A percentile compares a stretch with the other conserved stretches of the same genome.
Evolutionary conservation across 2,797 vertebrate species (phyloP).

Genomic region (Antrozous pallidus): DNA sequence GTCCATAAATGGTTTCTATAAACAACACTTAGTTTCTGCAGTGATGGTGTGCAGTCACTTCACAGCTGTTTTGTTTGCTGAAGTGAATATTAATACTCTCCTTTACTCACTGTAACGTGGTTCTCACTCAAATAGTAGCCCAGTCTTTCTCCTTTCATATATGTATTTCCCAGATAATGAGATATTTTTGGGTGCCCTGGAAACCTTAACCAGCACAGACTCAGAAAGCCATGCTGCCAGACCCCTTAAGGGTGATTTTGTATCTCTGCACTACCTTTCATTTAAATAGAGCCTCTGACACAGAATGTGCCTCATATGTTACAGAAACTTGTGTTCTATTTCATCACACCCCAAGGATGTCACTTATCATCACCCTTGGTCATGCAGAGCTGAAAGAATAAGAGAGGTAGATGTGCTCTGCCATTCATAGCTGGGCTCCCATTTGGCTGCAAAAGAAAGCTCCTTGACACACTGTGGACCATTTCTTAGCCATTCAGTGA

Average conservation of each 20-base stretch:
- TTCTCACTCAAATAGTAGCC: neutral
- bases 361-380: constrained; percentile 3
- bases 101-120: neutral
- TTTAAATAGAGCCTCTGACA: constrained; percentile 35
- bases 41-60: neutral
- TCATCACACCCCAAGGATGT: neutral
- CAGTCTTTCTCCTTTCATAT: neutral
- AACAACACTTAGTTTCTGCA: neutral
- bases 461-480: neutral
- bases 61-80: neutral
- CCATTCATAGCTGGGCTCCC: constrained; percentile 28
- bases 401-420: neutral
- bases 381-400: constrained; percentile 9
- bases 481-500: constrained; percentile 39
- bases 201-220: neutral
- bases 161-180: constrained; percentile 1
- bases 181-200: neutral
- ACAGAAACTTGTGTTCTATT: neutral
- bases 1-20: neutral
- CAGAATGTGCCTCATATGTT: neutral
- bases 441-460: constrained; percentile 22
- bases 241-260: neutral
- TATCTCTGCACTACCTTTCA: neutral
- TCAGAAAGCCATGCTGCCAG: neutral
- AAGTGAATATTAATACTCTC: neutral